Conservation (phyloP, 2,888 invertebrate species). For the Exephanes ischioxanthus region DNA sequence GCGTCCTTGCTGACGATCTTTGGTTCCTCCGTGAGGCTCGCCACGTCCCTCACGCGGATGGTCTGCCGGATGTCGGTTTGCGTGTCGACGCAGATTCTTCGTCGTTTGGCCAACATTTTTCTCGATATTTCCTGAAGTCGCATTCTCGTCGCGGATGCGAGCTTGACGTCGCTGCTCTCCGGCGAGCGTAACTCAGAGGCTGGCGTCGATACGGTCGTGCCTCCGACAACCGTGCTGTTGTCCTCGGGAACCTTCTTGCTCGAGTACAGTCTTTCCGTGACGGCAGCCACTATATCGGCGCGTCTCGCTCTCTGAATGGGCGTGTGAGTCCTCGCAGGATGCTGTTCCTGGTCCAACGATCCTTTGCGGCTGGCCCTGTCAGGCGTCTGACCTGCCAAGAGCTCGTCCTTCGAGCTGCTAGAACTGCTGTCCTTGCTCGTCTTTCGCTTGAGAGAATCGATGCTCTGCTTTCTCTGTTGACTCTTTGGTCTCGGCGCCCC, state of each 20-base stretch:
- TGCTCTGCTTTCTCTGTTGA: constrained; percentile 74
- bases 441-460: constrained; percentile 77
- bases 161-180: constrained; percentile 76
- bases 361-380: constrained; percentile 74
- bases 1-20: constrained; percentile 74
- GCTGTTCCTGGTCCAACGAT: constrained; percentile 74
- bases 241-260: constrained; percentile 81
- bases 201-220: constrained; percentile 64
- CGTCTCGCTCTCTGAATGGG: constrained; percentile 85
- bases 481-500: constrained; percentile 45
- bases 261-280: constrained; percentile 89
- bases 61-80: constrained; percentile 79
- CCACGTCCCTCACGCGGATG: constrained; percentile 77
- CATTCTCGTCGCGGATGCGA: constrained; percentile 76
- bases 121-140: constrained; percentile 82
- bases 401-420: constrained; percentile 79
- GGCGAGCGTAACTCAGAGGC: constrained; percentile 75
- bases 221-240: constrained; percentile 54
- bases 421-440: constrained; percentile 80
- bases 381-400: constrained; percentile 68
- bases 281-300: constrained; percentile 90
- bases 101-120: constrained; percentile 81
- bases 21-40: constrained; percentile 75
- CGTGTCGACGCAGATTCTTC: constrained; percentile 80
- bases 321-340: constrained; percentile 72